Percentiles rank a stretch among this genome's conserved stretches.
phyloP scores from a whole-genome alignment of 2,113 vertebrate genomes.

The Eudyptes chrysolophus region DNA sequence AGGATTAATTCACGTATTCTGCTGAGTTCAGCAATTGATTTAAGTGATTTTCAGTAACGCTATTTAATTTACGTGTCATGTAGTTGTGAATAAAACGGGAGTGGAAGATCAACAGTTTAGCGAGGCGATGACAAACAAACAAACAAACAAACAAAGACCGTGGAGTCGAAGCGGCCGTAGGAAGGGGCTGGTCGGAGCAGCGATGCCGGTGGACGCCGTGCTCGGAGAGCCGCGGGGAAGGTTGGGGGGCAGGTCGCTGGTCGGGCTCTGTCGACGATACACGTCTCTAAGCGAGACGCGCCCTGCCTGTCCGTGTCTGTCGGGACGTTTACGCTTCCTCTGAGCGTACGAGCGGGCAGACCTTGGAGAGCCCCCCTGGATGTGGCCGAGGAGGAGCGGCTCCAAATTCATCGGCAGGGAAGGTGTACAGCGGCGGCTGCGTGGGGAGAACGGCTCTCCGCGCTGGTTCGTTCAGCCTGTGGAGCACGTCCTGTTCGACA shows the following conservation, averaged over 20 bases:
- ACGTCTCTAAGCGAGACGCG: fast-evolving
- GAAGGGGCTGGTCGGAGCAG: neutral
- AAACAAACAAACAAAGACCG: fast-evolving
- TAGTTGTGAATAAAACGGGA: neutral
- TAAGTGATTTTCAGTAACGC: neutral
- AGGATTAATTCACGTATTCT: neutral
- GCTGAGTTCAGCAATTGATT: neutral
- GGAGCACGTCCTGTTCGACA: fast-evolving
- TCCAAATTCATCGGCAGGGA: fast-evolving
- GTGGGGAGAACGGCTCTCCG: neutral
- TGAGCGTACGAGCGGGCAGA: neutral
- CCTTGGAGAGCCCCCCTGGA: neutral
- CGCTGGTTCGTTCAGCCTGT: fast-evolving
- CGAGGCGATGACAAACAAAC: neutral
- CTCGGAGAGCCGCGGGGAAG: neutral
- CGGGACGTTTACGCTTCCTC: neutral
- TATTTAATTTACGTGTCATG: fast-evolving
- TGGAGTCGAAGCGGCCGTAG: fast-evolving
- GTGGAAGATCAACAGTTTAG: fast-evolving
- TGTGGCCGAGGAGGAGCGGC: neutral
- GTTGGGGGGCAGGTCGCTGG: neutral
- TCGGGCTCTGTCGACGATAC: fast-evolving
- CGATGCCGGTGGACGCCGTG: fast-evolving
- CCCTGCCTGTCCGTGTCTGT: fast-evolving
- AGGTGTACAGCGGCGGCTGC: neutral